Percentiles rank a stretch among this genome's conserved stretches.
Conservation (phyloP, 2,113 vertebrate species). For the Elanus axillaris region DNA sequence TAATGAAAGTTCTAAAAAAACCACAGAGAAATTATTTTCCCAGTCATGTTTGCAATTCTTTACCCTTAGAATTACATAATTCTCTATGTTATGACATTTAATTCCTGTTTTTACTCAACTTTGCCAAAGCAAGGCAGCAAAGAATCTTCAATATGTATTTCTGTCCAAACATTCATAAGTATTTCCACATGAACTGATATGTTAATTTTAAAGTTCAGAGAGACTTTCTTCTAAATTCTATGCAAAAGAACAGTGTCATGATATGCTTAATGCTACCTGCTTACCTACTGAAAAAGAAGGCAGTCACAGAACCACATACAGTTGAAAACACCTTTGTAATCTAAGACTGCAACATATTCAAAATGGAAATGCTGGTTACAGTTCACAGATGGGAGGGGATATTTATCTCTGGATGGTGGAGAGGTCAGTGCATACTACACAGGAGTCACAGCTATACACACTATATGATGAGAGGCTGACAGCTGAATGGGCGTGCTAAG, state of each 20-base stretch:
- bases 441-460: not conserved
- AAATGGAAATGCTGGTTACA: not conserved
- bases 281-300: not conserved
- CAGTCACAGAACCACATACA: not conserved
- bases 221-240: not conserved
- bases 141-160: conserved; percentile 32
- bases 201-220: conserved; percentile 3
- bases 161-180: not conserved
- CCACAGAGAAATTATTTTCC: conserved; percentile 58
- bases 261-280: not conserved
- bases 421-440: not conserved
- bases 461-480: not conserved
- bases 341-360: not conserved
- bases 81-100: conserved; percentile 64
- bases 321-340: not conserved
- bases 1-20: conserved; percentile 59
- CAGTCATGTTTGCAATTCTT: conserved; percentile 58
- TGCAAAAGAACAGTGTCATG: not conserved
- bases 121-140: conserved; percentile 47
- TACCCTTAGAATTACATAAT: conserved; percentile 54
- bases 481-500: not conserved
- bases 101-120: conserved; percentile 57
- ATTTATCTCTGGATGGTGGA: not conserved
- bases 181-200: conserved; percentile 46
- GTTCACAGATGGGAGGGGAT: not conserved